Conservation (phyloP, 1,140 invertebrate species). For the Drosophila sucinea region DNA sequence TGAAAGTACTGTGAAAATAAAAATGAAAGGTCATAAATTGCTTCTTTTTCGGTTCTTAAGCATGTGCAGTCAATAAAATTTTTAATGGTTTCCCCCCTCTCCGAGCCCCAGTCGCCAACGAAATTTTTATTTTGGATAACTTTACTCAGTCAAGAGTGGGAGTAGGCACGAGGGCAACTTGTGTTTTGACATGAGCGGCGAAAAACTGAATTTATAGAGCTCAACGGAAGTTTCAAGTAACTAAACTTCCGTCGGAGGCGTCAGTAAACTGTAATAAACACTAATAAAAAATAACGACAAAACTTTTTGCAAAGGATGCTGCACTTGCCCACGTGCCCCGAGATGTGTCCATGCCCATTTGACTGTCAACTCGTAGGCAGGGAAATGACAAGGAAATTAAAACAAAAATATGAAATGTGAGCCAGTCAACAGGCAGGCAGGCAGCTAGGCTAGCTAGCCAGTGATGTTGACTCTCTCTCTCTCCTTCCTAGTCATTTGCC, state of each 20-base stretch:
- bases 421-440: constrained; percentile 44
- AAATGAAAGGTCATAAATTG: constrained; percentile 49
- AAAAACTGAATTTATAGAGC: constrained; percentile 28
- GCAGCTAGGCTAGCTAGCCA: not conserved
- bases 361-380: constrained; percentile 73
- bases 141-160: constrained; percentile 31
- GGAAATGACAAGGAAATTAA: constrained; percentile 80
- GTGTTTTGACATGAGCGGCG: constrained; percentile 42
- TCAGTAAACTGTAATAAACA: constrained; percentile 76
- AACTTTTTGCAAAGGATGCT: constrained; percentile 41
- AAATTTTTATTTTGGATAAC: constrained; percentile 12
- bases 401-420: constrained; percentile 73
- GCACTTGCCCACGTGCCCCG: constrained; percentile 47
- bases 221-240: constrained; percentile 71
- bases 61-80: constrained; percentile 67
- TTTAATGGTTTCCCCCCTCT: constrained; percentile 37
- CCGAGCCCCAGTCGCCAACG: too few relatives aligned
- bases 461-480: constrained; percentile 10
- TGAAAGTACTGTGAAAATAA: constrained; percentile 12
- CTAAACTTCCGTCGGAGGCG: constrained; percentile 61
- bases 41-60: constrained; percentile 34
- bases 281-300: constrained; percentile 50
- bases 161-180: constrained; percentile 31
- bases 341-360: constrained; percentile 41
- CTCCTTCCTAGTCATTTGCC: constrained; percentile 58